Evolutionary conservation across 1,140 invertebrate genomes (phyloP), one percentile per base, ranked within the genome.

Genomic region (Drosophila parvula): DNA sequence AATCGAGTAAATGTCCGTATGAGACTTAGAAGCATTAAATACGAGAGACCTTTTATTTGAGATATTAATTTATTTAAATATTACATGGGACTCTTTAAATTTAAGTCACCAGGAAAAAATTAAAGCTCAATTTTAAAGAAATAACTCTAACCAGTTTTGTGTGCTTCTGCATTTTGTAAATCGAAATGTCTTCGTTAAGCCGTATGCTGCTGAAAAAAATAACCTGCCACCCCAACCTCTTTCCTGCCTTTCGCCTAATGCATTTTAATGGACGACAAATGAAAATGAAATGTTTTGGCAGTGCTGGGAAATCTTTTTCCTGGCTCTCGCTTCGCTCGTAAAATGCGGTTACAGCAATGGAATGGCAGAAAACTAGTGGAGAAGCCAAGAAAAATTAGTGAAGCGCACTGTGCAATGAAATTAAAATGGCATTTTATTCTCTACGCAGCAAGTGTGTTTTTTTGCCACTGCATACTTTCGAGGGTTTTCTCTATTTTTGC

Each of bases 371-470:
- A 51, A 32, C 34, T 56, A 63, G 41, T 53, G 53, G 47, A 44
- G 45, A 58, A 70, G 55, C 64, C 60, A 79, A 71, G 57, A 50
- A 68, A 71, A 71, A 71, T 71, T 71, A 71, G 65, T 59, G 69
- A 71, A 59, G 74, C 55, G 73, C 73, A 14, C 51, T 38, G 32
- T 64, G 76, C 41, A 48, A 62, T 78, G 74, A 76, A 76, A 76
- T 68, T 76, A 76, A 76, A 88, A 88, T 88, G 79, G 81, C 76
- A 83, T 88, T 88, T 89, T 80, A 89, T 89, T 83, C 68, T 76
- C 73, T 38, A 30, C 69, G 61, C 79, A 65, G 59, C 69, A 61
- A 43, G 43, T 43, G 47, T 27, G 47, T 38, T 62, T 38, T 32
- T 38, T 32, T 44, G 16, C n/a, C 44, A 28, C 34, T 60, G 44